phyloP scores from a whole-genome alignment of 2,888 invertebrate species.

The Andrena hattorfiana region DNA sequence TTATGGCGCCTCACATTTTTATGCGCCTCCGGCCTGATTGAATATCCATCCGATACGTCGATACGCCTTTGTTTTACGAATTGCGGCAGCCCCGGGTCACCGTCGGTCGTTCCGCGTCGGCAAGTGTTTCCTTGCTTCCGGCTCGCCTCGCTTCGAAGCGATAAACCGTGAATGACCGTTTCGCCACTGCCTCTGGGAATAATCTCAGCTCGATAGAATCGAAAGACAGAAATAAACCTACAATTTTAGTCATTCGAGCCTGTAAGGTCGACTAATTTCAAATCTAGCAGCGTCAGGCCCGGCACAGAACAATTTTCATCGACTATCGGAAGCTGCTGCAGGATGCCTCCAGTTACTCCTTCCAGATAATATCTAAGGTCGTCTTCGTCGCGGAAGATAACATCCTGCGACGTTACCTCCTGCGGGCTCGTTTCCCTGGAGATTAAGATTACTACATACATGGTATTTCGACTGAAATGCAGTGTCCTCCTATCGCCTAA shows the following conservation, averaged over 20 bases:
- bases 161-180: neutral
- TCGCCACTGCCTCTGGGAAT: neutral
- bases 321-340: conserved; percentile 6
- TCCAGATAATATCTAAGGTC: conserved; percentile 36
- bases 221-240: too few species aligned
- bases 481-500: too few species aligned
- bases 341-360: conserved; percentile 18
- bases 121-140: conserved; percentile 1
- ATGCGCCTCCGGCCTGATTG: conserved; percentile 36
- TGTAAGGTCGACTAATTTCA: too few species aligned
- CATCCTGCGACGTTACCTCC: conserved; percentile 41
- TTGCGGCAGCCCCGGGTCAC: neutral
- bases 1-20: conserved; percentile 32
- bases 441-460: neutral
- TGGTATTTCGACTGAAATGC: too few species aligned
- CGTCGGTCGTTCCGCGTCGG: neutral
- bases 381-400: conserved; percentile 31
- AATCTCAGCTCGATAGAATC: neutral
- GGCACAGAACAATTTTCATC: conserved; percentile 15
- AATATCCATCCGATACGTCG: conserved; percentile 44
- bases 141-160: too few species aligned
- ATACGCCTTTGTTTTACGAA: conserved; percentile 27
- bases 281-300: too few species aligned
- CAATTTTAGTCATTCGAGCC: too few species aligned
- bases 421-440: neutral